A percentile compares a stretch with the other conserved stretches of the same genome.
phyloP scores from a whole-genome alignment of 2,888 invertebrate species.

The Ryuthela nishihirai region DNA sequence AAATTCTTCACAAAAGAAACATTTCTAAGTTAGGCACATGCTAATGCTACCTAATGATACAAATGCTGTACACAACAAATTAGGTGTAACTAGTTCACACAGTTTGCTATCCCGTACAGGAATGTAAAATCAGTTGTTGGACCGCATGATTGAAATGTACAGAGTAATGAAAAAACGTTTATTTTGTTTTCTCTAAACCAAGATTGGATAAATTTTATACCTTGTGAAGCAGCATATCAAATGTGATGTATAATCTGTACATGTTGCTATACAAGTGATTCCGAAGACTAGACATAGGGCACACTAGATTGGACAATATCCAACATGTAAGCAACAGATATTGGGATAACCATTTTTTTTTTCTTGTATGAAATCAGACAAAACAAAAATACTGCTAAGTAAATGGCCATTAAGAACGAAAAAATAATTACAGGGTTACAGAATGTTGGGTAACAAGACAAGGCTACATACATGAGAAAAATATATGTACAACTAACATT shows the following conservation, averaged over 20 bases:
- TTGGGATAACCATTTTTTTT: neutral
- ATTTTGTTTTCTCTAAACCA: no score
- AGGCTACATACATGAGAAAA: neutral
- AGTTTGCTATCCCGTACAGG: no score
- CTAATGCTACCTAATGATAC: no score
- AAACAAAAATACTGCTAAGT: neutral
- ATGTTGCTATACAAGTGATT: constrained; percentile 36
- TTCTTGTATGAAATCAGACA: neutral
- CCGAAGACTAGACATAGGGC: constrained; percentile 20
- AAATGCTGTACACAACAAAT: no score
- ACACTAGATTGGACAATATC: constrained; percentile 3
- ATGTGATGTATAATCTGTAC: constrained; percentile 37
- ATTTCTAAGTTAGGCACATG: no score
- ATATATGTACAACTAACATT: neutral
- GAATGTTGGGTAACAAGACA: neutral
- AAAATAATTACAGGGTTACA: neutral
- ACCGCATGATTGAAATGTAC: no score
- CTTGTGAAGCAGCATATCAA: constrained; percentile 16
- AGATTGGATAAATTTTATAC: no score
- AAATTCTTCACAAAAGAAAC: no score
- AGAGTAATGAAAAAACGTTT: no score
- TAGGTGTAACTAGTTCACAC: no score
- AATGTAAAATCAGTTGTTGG: no score
- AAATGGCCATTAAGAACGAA: neutral
- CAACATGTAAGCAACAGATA: neutral